These are phyloP conservation scores for Protomyctophum bolini DNA, from an alignment of 2,113 vertebrate genomes.

Conservation along the genomic window DNA sequence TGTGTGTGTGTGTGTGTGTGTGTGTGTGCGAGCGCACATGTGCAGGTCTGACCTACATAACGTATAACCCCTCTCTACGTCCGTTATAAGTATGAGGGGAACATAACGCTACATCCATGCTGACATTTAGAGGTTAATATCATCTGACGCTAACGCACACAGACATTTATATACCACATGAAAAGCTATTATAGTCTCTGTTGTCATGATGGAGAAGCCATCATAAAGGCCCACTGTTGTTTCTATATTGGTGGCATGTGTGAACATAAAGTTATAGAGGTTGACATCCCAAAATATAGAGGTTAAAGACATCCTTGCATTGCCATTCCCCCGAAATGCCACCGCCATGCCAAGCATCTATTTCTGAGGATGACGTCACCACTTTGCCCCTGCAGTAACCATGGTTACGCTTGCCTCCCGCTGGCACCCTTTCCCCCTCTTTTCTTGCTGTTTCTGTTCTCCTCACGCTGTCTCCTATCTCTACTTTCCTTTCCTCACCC, in stretches of 20 bases:
- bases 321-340: conserved; percentile 10
- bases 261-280: conserved; percentile 8
- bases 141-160: not conserved
- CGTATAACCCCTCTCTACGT: not conserved
- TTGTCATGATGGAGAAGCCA: too few relatives aligned
- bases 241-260: too few relatives aligned
- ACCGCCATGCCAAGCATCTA: conserved; percentile 31
- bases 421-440: conserved; percentile 33
- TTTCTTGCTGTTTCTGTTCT: conserved; percentile 19
- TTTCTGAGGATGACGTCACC: conserved; percentile 64
- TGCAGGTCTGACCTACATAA: not conserved
- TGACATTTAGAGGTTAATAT: conserved; percentile 54
- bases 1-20: not conserved
- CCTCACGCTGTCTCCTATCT: conserved; percentile 15
- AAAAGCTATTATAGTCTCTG: not conserved
- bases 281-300: conserved; percentile 26
- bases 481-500: conserved; percentile 8
- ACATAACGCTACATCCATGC: conserved; percentile 11
- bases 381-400: conserved; percentile 59
- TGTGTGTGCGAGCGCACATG: not conserved
- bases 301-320: conserved; percentile 6
- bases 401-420: conserved; percentile 66
- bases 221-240: too few relatives aligned
- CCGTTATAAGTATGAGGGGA: conserved; percentile 1
- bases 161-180: not conserved